Evolutionary conservation across 2,113 vertebrate genomes (phyloP), one percentile per base, ranked within the genome.

Genomic region (Piaya cayana): DNA sequence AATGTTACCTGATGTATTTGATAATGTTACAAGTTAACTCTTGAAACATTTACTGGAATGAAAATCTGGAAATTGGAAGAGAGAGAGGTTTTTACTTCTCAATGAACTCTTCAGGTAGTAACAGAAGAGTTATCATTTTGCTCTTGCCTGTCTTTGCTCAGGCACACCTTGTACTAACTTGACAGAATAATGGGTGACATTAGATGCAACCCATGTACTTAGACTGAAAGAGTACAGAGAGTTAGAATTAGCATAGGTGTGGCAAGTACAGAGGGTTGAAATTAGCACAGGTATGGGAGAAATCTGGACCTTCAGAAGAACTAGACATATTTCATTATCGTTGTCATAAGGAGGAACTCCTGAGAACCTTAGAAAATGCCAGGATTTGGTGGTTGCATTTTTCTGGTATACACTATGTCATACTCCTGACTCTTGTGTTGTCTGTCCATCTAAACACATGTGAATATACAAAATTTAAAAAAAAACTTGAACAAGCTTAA

Each of bases 361-460:
- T 23, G 30, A 91, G 77, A 82, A 69, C 64, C 59, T 72, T 96
- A 72, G 88, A 95, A 97, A 94, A 74, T 47, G 27, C 59, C 55
- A 72, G n/a, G n/a, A 88, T 92, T 93, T 81, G 80, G 15, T 69
- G 88, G 77, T 77, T n/a, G 21, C 56, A 86, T 97, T 96, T 97
- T 90, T 77, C 74, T 86, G 47, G 32, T 85, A 59, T 83, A 78
- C 45, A 62, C 82, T 50, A 17, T 74, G 63, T 42, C 65, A 27
- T 47, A 64, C 21, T 69, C 64, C 53, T 60, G 60, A 45, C 17
- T 78, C 55, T 71, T n/a, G 60, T 85, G 95, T 88, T 74, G 60
- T 45, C 42, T 58, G 56, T 72, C 53, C 55, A 58, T 77, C 39
- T 68, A 23, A 65, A 63, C 21, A 19, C 79, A 53, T 29, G 4